Evolutionary conservation across 2,888 invertebrate genomes (phyloP).

Genomic region (Eudemis profundana): DNA sequence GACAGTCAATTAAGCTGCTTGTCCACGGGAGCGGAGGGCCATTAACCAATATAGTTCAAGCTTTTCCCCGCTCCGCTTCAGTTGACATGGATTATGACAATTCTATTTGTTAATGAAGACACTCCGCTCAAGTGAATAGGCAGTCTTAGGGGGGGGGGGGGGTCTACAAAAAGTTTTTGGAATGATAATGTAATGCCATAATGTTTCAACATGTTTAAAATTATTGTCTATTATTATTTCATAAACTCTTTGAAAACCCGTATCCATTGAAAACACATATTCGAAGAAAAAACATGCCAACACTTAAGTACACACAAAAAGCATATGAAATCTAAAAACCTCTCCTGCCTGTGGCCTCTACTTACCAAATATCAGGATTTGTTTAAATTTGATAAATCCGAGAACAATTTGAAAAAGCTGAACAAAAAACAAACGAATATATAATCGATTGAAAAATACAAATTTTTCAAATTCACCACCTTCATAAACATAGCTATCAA

Average conservation of each 20-base stretch:
- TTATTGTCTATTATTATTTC: not conserved
- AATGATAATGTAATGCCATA: not conserved
- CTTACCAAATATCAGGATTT: constrained; percentile 25
- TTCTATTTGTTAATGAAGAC: too few relatives aligned
- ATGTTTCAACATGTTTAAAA: not conserved
- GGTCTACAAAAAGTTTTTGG: not conserved
- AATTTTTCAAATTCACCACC: not conserved
- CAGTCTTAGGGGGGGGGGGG: too few relatives aligned
- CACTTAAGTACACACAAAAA: not conserved
- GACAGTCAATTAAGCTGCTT: too few relatives aligned
- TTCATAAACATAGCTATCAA: not conserved
- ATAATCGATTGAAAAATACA: not conserved
- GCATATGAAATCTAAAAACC: constrained; percentile 3
- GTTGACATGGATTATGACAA: too few relatives aligned
- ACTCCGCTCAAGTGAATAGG: too few relatives aligned
- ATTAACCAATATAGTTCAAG: too few relatives aligned
- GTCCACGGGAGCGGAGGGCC: too few relatives aligned
- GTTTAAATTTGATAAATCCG: constrained; percentile 1
- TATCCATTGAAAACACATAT: not conserved
- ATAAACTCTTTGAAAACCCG: not conserved
- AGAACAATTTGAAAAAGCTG: constrained; percentile 11
- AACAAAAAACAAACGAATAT: constrained; percentile 25
- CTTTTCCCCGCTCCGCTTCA: too few relatives aligned
- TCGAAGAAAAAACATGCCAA: constrained; percentile 13
- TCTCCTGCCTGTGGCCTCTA: not conserved